These are phyloP conservation scores for Andrena cerasifolii DNA, from an alignment of 1,140 invertebrate species.

Conservation along the genomic window DNA sequence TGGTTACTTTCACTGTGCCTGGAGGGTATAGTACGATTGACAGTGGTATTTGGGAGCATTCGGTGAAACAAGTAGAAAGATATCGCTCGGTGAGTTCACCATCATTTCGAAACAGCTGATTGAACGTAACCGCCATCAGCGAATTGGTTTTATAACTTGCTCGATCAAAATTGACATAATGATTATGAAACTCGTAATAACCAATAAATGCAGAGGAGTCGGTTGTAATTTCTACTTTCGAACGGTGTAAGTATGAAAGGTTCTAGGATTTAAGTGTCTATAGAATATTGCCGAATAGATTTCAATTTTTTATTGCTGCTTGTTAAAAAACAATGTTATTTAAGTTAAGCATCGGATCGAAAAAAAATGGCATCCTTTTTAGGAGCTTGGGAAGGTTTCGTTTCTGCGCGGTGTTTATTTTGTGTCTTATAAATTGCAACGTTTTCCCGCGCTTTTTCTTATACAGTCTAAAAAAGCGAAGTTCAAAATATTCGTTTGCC, in stretches of 20 bases:
- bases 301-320: constrained; percentile 12
- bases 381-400: too few relatives aligned
- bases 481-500: not conserved
- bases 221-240: not conserved
- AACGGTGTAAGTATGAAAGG: not conserved
- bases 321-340: too few relatives aligned
- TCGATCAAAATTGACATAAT: constrained; percentile 23
- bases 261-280: not conserved
- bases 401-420: too few relatives aligned
- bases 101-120: not conserved
- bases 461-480: too few relatives aligned
- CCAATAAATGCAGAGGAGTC: not conserved
- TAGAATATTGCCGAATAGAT: not conserved
- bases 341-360: too few relatives aligned
- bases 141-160: not conserved
- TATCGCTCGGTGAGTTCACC: not conserved
- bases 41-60: constrained; percentile 1
- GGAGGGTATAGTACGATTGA: constrained; percentile 27
- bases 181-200: constrained; percentile 27
- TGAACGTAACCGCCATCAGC: not conserved
- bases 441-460: too few relatives aligned
- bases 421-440: too few relatives aligned
- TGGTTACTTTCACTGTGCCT: constrained; percentile 58
- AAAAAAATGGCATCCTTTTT: too few relatives aligned
- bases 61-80: constrained; percentile 1